These are phyloP conservation scores for Cacatua alba DNA, from an alignment of 2,113 vertebrate genomes.

Conservation along the genomic window DNA sequence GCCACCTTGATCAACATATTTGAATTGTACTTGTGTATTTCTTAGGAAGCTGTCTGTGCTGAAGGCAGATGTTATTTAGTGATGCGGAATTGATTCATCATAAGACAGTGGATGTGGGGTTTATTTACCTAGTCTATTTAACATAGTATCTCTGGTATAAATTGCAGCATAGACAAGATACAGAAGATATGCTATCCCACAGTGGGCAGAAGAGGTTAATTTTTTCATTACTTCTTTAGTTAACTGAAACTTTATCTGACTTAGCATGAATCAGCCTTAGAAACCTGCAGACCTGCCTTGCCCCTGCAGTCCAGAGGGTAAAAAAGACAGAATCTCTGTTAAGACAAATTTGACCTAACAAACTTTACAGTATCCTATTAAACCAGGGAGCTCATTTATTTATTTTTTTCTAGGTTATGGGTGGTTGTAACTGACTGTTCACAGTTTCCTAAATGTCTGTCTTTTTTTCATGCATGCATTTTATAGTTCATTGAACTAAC, in stretches of 20 bases:
- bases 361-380: not conserved
- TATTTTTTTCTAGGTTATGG: not conserved
- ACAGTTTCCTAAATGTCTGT: not conserved
- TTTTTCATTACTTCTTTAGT: not conserved
- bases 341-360: not conserved
- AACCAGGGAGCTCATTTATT: not conserved
- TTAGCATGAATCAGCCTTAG: not conserved
- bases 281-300: not conserved
- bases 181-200: not conserved
- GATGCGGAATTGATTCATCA: not conserved
- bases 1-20: not conserved
- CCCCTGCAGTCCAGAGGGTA: not conserved
- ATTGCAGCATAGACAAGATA: not conserved
- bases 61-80: not conserved
- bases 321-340: not conserved
- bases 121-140: not conserved
- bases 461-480: not conserved
- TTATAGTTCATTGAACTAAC: not conserved
- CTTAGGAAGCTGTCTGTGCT: rapidly evolving
- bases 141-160: not conserved
- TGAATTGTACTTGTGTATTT: not conserved
- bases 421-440: not conserved
- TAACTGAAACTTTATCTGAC: not conserved
- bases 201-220: not conserved
- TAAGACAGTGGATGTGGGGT: not conserved